These are phyloP conservation scores for Gymnoscopelus microlampas DNA, from an alignment of 2,797 vertebrate species.

Conservation along the genomic window DNA sequence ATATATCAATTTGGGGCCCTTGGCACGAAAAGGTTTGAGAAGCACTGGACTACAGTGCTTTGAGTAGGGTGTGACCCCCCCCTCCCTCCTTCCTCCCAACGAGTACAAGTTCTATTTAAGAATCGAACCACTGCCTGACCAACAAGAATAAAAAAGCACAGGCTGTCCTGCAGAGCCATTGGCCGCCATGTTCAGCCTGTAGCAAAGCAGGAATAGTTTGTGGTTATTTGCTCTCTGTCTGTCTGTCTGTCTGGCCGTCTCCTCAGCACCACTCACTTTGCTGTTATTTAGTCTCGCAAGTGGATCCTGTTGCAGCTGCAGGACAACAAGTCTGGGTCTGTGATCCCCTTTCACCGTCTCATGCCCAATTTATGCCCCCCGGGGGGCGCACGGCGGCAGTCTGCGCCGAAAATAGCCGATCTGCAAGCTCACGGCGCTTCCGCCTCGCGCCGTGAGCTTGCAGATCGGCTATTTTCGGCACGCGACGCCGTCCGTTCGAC, in stretches of 20 bases:
- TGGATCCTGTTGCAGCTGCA: too few relatives aligned
- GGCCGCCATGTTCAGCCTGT: too few relatives aligned
- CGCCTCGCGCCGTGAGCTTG: too few relatives aligned
- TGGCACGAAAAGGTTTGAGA: too few relatives aligned
- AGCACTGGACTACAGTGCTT: neutral
- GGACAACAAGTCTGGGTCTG: neutral
- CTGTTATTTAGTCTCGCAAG: constrained; percentile 12
- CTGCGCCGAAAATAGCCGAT: too few relatives aligned
- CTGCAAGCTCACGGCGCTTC: too few relatives aligned
- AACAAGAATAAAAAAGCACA: constrained; percentile 22
- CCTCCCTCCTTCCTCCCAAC: neutral
- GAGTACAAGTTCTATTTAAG: constrained; percentile 32
- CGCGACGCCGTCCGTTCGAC: too few relatives aligned
- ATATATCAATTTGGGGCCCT: too few relatives aligned
- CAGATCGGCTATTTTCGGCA: too few relatives aligned
- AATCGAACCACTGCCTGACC: constrained; percentile 18
- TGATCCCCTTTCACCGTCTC: neutral
- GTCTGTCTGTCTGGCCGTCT: neutral
- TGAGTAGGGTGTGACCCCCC: neutral
- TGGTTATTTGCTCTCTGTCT: constrained; percentile 14
- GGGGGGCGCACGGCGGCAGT: too few relatives aligned
- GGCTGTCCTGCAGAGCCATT: neutral
- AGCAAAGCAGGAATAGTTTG: constrained; percentile 1
- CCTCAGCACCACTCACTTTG: neutral
- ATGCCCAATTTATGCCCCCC: too few relatives aligned